These are phyloP conservation scores for Laterallus jamaicensis DNA, from an alignment of 2,113 vertebrate species.

Conservation along the genomic window DNA sequence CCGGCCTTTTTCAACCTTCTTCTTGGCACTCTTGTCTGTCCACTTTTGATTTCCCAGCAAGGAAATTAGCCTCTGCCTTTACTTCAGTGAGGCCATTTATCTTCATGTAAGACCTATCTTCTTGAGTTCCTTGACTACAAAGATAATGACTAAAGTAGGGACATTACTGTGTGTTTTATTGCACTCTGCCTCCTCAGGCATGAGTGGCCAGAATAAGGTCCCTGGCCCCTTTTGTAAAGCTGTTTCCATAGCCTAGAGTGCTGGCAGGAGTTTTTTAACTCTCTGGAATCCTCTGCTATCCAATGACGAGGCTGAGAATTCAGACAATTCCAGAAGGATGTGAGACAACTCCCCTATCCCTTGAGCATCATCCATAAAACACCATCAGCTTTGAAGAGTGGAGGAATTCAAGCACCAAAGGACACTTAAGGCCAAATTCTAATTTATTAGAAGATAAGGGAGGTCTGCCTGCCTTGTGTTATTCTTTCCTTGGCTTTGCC, in stretches of 20 bases:
- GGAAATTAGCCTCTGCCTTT: neutral
- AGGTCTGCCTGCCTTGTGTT: neutral
- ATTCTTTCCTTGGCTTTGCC: neutral
- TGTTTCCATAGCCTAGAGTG: neutral
- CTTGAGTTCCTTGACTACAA: neutral
- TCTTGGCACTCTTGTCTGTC: neutral
- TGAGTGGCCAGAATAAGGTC: neutral
- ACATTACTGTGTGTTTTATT: neutral
- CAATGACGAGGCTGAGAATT: neutral
- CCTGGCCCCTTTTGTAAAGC: neutral
- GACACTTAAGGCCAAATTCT: neutral
- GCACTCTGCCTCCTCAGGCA: neutral
- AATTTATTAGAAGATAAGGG: neutral
- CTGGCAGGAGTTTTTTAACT: neutral
- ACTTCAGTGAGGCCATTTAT: neutral
- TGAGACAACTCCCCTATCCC: rapidly evolving
- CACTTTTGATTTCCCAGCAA: neutral
- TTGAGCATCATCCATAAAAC: neutral
- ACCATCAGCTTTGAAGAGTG: neutral
- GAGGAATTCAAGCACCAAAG: neutral
- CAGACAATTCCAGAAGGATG: neutral
- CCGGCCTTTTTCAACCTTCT: neutral
- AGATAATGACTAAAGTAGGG: neutral
- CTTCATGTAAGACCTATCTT: neutral
- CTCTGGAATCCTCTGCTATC: neutral